A percentile compares a stretch with the other conserved stretches of the same genome.
These are phyloP conservation scores for Cephus nigrinus DNA, from an alignment of 2,888 invertebrate species.

Conservation along the genomic window DNA sequence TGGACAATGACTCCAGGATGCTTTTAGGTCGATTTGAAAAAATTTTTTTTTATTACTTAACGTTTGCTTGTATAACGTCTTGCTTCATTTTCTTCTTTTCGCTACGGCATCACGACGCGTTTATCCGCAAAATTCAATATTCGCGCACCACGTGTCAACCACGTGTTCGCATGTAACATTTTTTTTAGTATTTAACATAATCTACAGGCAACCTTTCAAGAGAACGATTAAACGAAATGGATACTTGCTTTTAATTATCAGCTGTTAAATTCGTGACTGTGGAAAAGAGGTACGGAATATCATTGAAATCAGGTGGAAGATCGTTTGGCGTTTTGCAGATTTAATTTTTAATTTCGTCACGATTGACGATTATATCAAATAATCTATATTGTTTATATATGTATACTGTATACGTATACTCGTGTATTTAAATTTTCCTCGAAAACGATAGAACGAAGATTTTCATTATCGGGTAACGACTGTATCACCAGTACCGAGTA, in stretches of 20 bases:
- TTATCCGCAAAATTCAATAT: not conserved
- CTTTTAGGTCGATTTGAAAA: not conserved
- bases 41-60: not conserved
- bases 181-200: not conserved
- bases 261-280: not conserved
- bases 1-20: not conserved
- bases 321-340: not conserved
- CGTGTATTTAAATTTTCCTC: not conserved
- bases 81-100: not conserved
- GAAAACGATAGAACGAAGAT: not conserved
- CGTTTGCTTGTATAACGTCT: not conserved
- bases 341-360: not conserved
- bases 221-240: constrained; percentile 42
- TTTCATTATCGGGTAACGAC: not conserved
- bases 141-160: no score
- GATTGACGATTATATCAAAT: not conserved
- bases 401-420: no score
- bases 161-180: not conserved
- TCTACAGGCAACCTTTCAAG: constrained; percentile 3
- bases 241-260: constrained; percentile 36
- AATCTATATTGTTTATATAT: no score
- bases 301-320: no score
- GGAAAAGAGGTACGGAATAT: not conserved
- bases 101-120: not conserved
- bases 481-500: not conserved